A percentile compares a stretch with the other conserved stretches of the same genome.
These are phyloP conservation scores for Drosophila bocqueti DNA, from an alignment of 1,140 invertebrate species.

Conservation along the genomic window DNA sequence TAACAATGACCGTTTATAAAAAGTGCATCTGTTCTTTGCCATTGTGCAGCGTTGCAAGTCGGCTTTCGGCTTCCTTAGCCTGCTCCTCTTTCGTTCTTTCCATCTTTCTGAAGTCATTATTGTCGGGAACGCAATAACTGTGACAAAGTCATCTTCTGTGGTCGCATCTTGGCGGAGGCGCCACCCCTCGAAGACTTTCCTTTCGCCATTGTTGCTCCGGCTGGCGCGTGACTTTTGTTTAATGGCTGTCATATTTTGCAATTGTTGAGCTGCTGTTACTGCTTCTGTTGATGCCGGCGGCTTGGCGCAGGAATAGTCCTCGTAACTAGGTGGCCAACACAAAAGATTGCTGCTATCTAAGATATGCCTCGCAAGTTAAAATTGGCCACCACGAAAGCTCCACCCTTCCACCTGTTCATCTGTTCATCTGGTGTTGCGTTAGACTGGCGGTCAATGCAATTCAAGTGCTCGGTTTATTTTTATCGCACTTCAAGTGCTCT, in stretches of 20 bases:
- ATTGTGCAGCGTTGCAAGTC: constrained; percentile 63
- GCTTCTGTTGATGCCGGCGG: not conserved
- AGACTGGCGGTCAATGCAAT: constrained; percentile 17
- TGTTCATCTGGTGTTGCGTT: constrained; percentile 9
- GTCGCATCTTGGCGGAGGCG: constrained; percentile 4
- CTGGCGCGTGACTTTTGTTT: constrained; percentile 19
- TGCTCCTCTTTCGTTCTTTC: constrained; percentile 32
- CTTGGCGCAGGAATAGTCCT: constrained; percentile 5
- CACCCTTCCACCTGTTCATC: not conserved
- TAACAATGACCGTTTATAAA: no score
- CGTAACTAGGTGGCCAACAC: constrained; percentile 14
- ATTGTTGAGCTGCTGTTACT: constrained; percentile 25
- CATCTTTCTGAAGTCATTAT: constrained; percentile 70
- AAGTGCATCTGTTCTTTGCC: no score
- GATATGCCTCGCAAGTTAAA: not conserved
- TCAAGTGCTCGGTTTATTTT: constrained; percentile 18
- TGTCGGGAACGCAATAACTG: constrained; percentile 68
- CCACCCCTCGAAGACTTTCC: constrained; percentile 9
- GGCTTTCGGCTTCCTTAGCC: constrained; percentile 42
- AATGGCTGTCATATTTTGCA: constrained; percentile 48
- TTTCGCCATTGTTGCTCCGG: constrained; percentile 10
- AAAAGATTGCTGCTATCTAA: constrained; percentile 3
- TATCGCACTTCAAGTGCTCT: constrained; percentile 66
- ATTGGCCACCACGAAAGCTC: not conserved
- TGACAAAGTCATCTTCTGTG: constrained; percentile 67